These are phyloP conservation scores for Hetaerina americana DNA, from an alignment of 1,140 invertebrate genomes.

Conservation along the genomic window DNA sequence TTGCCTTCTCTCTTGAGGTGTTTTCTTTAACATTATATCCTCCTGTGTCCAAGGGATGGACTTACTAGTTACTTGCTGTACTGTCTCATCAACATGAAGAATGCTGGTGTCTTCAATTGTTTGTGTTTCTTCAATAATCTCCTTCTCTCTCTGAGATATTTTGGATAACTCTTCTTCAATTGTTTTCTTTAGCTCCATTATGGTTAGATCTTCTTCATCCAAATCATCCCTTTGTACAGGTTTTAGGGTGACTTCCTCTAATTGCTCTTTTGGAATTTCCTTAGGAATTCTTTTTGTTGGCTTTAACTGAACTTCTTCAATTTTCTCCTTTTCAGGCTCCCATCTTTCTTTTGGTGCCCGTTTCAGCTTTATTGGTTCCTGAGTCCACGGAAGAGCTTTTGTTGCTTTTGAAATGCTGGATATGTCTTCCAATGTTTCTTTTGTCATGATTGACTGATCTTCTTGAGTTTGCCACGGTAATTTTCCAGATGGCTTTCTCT, in stretches of 20 bases:
- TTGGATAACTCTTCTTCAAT: slow-evolving; percentile 14
- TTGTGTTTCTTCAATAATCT: background rate
- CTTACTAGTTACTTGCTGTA: slow-evolving; percentile 15
- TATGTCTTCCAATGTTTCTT: background rate
- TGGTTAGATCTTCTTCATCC: slow-evolving; percentile 4
- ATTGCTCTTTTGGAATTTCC: background rate
- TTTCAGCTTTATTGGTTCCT: slow-evolving; percentile 26
- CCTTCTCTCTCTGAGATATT: background rate
- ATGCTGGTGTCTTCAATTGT: background rate
- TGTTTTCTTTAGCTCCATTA: slow-evolving; percentile 16
- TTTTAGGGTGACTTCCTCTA: slow-evolving; percentile 8
- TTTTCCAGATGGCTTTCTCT: background rate
- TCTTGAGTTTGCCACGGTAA: background rate
- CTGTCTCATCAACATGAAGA: background rate
- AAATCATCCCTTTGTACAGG: slow-evolving; percentile 7
- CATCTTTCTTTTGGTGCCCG: slow-evolving; percentile 23
- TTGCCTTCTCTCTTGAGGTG: slow-evolving; percentile 24
- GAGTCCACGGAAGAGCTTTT: slow-evolving; percentile 15
- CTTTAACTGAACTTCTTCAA: slow-evolving; percentile 26
- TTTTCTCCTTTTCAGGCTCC: slow-evolving; percentile 21
- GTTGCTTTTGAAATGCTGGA: background rate
- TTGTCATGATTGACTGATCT: background rate
- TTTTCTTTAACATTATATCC: slow-evolving; percentile 31
- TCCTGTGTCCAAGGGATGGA: slow-evolving; percentile 35
- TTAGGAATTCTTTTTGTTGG: slow-evolving; percentile 4